Evolutionary conservation across 1,140 invertebrate species (phyloP).

Genomic region (Homarus americanus): DNA sequence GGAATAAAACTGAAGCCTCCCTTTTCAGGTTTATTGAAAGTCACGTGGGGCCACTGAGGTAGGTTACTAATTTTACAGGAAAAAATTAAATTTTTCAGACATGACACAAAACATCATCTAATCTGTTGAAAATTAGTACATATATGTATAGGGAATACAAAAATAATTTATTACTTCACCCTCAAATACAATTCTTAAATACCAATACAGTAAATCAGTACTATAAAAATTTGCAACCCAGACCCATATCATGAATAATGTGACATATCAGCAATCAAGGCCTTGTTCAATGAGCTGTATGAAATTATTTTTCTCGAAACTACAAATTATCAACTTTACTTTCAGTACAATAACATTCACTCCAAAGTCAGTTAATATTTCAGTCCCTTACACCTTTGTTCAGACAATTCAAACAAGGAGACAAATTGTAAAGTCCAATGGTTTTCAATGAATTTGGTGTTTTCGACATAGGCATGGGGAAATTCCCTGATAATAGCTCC

Average conservation of each 20-base stretch:
- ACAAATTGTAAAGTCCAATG: not conserved
- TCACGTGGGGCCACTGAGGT: slow-evolving; percentile 39
- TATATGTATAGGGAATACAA: slow-evolving; percentile 29
- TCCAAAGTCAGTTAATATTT: not conserved
- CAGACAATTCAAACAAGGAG: not conserved
- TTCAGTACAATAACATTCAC: not conserved
- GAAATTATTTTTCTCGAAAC: not conserved
- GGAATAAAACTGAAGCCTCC: not conserved
- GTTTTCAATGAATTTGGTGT: not conserved
- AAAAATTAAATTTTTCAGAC: not conserved
- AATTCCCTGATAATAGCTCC: not conserved
- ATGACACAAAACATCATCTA: slow-evolving; percentile 26
- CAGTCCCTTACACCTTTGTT: not conserved
- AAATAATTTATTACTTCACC: slow-evolving; percentile 25
- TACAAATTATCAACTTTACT: slow-evolving; percentile 4
- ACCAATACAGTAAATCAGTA: slow-evolving; percentile 15
- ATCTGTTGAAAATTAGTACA: slow-evolving; percentile 22
- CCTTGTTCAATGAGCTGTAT: not conserved
- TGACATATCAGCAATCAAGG: slow-evolving; percentile 11
- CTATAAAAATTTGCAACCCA: slow-evolving; percentile 11
- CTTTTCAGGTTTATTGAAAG: slow-evolving; percentile 41
- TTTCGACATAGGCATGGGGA: not conserved
- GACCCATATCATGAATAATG: slow-evolving; percentile 14
- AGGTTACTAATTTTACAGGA: slow-evolving; percentile 41
- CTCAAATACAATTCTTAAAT: slow-evolving; percentile 36